Evolutionary conservation across 2,113 vertebrate species (phyloP).

Genomic region (Hemicordylus capensis): DNA sequence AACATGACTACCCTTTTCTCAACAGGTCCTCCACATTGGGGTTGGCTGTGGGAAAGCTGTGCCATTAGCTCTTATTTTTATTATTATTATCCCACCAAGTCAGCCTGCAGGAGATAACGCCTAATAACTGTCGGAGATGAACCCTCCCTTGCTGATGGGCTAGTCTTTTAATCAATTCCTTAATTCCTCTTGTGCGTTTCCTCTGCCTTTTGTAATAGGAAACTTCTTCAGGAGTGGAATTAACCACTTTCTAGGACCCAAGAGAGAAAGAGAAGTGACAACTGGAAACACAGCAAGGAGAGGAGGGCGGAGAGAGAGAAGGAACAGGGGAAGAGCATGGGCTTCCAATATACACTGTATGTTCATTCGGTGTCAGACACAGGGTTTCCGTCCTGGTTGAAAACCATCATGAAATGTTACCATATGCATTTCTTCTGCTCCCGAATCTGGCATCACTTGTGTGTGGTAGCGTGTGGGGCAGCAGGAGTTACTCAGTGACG

Average conservation of each 20-base stretch:
- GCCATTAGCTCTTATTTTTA: neutral
- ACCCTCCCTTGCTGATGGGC: neutral
- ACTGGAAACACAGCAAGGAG: neutral
- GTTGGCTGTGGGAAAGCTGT: neutral
- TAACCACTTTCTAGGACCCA: neutral
- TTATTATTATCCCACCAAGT: neutral
- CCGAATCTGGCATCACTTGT: neutral
- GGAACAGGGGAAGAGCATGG: too few species aligned
- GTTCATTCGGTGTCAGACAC: too few species aligned
- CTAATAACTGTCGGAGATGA: constrained; percentile 1
- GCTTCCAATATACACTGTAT: too few species aligned
- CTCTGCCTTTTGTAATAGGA: neutral
- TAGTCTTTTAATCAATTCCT: neutral
- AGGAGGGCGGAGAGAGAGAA: too few species aligned
- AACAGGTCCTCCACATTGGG: neutral
- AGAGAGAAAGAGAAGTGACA: neutral
- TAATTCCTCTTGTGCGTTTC: neutral
- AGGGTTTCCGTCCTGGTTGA: neutral
- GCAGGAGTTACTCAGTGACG: neutral
- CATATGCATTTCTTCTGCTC: neutral
- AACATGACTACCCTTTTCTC: neutral
- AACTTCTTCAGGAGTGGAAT: neutral
- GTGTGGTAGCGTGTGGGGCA: neutral
- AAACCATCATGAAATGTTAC: neutral
- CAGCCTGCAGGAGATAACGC: constrained; percentile 7